Conservation (phyloP, 1,140 invertebrate genomes). For the Drosophila simulans region DNA sequence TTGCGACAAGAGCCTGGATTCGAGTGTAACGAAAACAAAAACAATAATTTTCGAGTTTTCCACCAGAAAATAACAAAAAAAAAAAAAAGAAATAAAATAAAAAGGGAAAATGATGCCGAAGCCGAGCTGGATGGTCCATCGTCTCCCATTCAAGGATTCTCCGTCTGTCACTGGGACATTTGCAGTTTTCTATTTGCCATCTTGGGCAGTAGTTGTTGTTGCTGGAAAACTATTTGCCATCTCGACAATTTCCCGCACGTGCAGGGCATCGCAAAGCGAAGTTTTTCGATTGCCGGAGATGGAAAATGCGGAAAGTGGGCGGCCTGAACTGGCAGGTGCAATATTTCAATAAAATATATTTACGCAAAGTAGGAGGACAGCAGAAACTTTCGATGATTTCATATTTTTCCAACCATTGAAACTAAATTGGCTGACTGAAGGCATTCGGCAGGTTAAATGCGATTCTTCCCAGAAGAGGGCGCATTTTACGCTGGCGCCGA, state of each 20-base stretch:
- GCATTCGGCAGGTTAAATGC: background rate
- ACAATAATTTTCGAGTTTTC: conserved; percentile 75
- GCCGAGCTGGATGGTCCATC: conserved; percentile 6
- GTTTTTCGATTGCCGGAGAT: conserved; percentile 44
- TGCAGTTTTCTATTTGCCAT: conserved; percentile 77
- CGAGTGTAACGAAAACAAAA: conserved; percentile 81
- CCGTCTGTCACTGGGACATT: conserved; percentile 73
- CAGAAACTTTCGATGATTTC: conserved; percentile 69
- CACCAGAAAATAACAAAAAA: background rate
- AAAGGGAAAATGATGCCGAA: conserved; percentile 11
- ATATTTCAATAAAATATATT: conserved; percentile 81
- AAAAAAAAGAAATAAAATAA: background rate
- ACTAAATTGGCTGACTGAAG: conserved; percentile 32
- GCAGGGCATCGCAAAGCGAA: conserved; percentile 70
- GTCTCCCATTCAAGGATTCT: conserved; percentile 10
- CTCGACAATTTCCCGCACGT: conserved; percentile 81
- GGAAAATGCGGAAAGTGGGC: conserved; percentile 1
- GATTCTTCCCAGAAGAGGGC: background rate
- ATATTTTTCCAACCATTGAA: conserved; percentile 65
- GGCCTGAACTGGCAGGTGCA: conserved; percentile 42
- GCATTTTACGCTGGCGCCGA: conserved; percentile 24
- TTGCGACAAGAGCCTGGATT: conserved; percentile 71
- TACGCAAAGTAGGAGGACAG: conserved; percentile 37
- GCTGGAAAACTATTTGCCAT: conserved; percentile 81
- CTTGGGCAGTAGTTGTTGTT: conserved; percentile 46